Conservation (phyloP, 2,797 vertebrate genomes). For the Tympanoctomys barrerae region DNA sequence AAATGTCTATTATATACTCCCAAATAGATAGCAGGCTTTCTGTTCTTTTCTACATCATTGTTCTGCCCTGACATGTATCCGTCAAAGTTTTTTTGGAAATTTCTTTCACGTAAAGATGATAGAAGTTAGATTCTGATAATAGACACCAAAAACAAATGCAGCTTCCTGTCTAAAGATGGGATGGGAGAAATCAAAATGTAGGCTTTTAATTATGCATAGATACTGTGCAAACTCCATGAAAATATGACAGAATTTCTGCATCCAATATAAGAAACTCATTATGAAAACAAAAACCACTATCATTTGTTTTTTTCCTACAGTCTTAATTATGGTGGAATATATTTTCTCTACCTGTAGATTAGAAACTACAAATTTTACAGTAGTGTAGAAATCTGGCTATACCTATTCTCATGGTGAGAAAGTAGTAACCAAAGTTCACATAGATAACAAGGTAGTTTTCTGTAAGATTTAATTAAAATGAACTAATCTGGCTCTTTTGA, state of each 20-base stretch:
- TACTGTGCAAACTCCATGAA: background rate
- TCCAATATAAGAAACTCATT: constrained; percentile 63
- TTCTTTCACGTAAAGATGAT: constrained; percentile 30
- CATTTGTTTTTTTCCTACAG: constrained; percentile 1
- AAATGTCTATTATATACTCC: background rate
- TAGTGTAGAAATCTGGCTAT: background rate
- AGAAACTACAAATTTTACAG: background rate
- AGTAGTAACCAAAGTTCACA: constrained; percentile 60
- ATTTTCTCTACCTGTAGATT: constrained; percentile 38
- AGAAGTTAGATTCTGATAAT: constrained; percentile 54
- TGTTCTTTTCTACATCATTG: background rate
- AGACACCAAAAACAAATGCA: constrained; percentile 16
- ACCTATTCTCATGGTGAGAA: constrained; percentile 57
- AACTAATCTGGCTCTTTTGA: constrained; percentile 65
- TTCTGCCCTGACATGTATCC: background rate
- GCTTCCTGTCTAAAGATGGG: constrained; percentile 28
- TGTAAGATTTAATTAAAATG: constrained; percentile 73
- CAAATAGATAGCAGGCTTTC: background rate
- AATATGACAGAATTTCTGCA: constrained; percentile 23
- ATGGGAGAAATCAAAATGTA: constrained; percentile 6
- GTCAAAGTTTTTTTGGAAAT: background rate
- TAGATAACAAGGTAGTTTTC: constrained; percentile 64
- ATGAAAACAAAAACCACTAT: constrained; percentile 44
- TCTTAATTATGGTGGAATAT: constrained; percentile 40
- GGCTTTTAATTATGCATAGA: background rate